These are phyloP conservation scores for Leptopilina myrica DNA, from an alignment of 2,888 invertebrate genomes.

Conservation along the genomic window DNA sequence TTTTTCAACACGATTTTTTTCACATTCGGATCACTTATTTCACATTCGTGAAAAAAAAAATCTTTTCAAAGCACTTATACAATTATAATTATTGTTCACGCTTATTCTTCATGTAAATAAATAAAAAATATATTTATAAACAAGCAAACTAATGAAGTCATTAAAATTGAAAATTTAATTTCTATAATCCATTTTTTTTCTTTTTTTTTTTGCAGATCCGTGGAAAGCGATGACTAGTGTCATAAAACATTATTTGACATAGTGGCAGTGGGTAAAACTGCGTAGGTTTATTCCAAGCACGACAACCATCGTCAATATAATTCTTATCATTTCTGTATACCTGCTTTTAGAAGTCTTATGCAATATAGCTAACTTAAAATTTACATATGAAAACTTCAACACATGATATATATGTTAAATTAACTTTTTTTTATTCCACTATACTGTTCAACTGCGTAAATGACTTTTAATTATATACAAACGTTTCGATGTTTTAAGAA, in stretches of 20 bases:
- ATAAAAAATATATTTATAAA: too few relatives aligned
- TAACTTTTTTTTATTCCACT: constrained; percentile 18
- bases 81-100: too few relatives aligned
- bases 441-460: constrained; percentile 12
- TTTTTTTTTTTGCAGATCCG: background rate
- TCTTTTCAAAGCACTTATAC: too few relatives aligned
- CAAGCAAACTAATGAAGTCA: constrained; percentile 10
- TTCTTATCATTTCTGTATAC: constrained; percentile 26
- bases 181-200: too few relatives aligned
- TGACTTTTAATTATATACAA: constrained; percentile 3
- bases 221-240: constrained; percentile 31
- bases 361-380: constrained; percentile 44
- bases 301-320: constrained; percentile 34
- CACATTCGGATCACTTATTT: too few relatives aligned
- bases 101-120: too few relatives aligned
- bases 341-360: constrained; percentile 36
- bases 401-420: constrained; percentile 1
- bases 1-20: too few relatives aligned
- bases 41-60: too few relatives aligned
- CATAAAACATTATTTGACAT: constrained; percentile 36
- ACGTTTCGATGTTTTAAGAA: background rate
- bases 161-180: background rate
- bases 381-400: constrained; percentile 51
- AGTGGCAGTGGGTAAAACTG: constrained; percentile 36
- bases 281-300: constrained; percentile 25